Conservation (phyloP, 2,888 invertebrate genomes). For the Zaprionus obscuricornis region DNA sequence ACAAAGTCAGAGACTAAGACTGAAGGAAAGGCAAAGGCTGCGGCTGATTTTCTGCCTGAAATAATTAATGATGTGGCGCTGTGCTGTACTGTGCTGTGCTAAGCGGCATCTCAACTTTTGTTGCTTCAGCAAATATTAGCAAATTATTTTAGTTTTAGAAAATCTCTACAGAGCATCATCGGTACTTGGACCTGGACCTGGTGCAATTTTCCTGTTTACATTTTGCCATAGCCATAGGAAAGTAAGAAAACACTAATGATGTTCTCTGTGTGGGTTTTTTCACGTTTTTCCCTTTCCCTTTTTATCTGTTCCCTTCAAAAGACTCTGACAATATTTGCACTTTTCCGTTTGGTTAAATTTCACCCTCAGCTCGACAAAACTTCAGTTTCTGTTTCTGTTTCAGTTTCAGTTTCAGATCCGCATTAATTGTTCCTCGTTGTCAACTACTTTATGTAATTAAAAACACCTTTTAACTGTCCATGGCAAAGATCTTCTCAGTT, state of each 20-base stretch:
- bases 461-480: slow-evolving; percentile 81
- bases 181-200: neutral
- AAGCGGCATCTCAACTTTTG: slow-evolving; percentile 52
- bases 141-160: slow-evolving; percentile 76
- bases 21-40: no score
- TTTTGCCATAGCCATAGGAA: slow-evolving; percentile 13
- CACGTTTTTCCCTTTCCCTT: slow-evolving; percentile 20
- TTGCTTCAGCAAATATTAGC: slow-evolving; percentile 77
- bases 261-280: slow-evolving; percentile 73
- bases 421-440: slow-evolving; percentile 69
- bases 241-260: slow-evolving; percentile 63
- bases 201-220: slow-evolving; percentile 51
- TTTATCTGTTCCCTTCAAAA: slow-evolving; percentile 13
- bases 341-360: slow-evolving; percentile 75
- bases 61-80: slow-evolving; percentile 74
- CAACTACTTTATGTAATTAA: slow-evolving; percentile 78
- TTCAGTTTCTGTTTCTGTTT: no score
- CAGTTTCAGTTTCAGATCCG: slow-evolving; percentile 28
- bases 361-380: slow-evolving; percentile 41
- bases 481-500: slow-evolving; percentile 30
- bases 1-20: no score
- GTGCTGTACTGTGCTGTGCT: slow-evolving; percentile 24
- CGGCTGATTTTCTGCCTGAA: slow-evolving; percentile 49
- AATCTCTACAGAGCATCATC: slow-evolving; percentile 42
- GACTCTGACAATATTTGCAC: slow-evolving; percentile 73